Conservation (phyloP, 35 echinoderm and acorn worm genomes). For the Diadema setosum region DNA sequence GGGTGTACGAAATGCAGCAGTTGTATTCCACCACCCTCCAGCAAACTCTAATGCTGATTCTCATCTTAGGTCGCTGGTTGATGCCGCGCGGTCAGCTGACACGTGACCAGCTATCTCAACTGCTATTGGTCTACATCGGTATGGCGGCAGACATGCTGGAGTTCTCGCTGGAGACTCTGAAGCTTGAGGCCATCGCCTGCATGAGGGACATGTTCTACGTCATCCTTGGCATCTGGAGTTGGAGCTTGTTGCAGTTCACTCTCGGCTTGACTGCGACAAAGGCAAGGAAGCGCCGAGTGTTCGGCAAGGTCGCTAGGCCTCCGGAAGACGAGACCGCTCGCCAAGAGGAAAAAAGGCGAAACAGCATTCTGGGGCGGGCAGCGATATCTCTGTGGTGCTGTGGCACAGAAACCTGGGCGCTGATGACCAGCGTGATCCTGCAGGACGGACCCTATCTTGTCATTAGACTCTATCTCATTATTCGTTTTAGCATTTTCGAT, state of each 20-base stretch:
- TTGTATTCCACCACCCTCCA: slow-evolving; percentile 47
- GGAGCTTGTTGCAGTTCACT: slow-evolving; percentile 80
- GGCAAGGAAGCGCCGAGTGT: slow-evolving; percentile 53
- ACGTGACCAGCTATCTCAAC: slow-evolving; percentile 77
- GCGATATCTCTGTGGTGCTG: slow-evolving; percentile 34
- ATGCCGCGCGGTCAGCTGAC: slow-evolving; percentile 76
- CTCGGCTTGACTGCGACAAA: slow-evolving; percentile 81
- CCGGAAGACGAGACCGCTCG: neutral
- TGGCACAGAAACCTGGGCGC: slow-evolving; percentile 79
- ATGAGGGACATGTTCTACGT: slow-evolving; percentile 23
- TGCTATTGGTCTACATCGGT: slow-evolving; percentile 88
- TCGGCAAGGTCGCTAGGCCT: slow-evolving; percentile 23
- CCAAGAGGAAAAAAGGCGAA: neutral
- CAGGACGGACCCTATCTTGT: slow-evolving; percentile 83
- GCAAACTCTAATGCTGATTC: slow-evolving; percentile 83
- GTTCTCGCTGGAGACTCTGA: slow-evolving; percentile 78
- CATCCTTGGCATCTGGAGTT: slow-evolving; percentile 70
- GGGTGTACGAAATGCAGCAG: slow-evolving; percentile 34
- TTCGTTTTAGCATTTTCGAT: slow-evolving; percentile 44
- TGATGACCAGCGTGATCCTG: slow-evolving; percentile 72
- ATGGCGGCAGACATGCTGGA: slow-evolving; percentile 98
- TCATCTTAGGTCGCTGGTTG: slow-evolving; percentile 85
- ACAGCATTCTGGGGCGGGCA: neutral
- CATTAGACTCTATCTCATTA: slow-evolving; percentile 71
- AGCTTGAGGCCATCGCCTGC: slow-evolving; percentile 63